Evolutionary conservation across 2,888 invertebrate genomes (phyloP), one percentile per base, ranked within the genome.

Genomic region (Timema podura): DNA sequence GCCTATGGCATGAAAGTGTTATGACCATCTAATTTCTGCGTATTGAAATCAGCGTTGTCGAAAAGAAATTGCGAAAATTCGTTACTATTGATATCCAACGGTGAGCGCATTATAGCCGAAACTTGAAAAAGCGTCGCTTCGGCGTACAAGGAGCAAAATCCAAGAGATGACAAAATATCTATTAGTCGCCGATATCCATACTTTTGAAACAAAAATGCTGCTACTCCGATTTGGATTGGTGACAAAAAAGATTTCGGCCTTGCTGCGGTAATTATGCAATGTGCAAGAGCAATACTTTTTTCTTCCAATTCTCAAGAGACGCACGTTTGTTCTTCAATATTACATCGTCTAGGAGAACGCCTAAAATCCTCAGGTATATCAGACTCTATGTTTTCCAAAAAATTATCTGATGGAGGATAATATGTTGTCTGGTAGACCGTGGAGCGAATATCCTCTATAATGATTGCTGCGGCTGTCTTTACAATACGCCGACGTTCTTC

Each of bases 401-500:
- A 74, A 70, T 48, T 48, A 70, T 75, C 74, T 7, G 72, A 71
- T 66, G 71, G 73, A 49, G 74, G 67, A 70, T 73, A 74, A 65
- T 73, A 10, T 48, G 64, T 54, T 49, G 65, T 72, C n/a, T 73
- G 71, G 49, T 75, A 74, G n/a, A 61, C 69, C 65, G 67, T 64
- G 10, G 72, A 65, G 44, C 72, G 68, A 57, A 75, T 75, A 71
- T 76, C 75, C 64, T 59, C 16, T 13, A 59, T 0, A 6, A 59
- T 2, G 9, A 59, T 59, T 59, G 59, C 13, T 16, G 73, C 75
- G 44, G 74, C 76, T 68, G 71, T 72, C 16, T 68, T 45, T 49
- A 76, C 73, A 69, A 76, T 68, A 51, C 75, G 68, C 10, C 66
- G 68, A 51, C 74, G 68, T 72, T 76, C 76, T 73, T 75, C 72